Evolutionary conservation across 1,140 invertebrate species (phyloP).

Genomic region (Ptiloglossa arizonensis): DNA sequence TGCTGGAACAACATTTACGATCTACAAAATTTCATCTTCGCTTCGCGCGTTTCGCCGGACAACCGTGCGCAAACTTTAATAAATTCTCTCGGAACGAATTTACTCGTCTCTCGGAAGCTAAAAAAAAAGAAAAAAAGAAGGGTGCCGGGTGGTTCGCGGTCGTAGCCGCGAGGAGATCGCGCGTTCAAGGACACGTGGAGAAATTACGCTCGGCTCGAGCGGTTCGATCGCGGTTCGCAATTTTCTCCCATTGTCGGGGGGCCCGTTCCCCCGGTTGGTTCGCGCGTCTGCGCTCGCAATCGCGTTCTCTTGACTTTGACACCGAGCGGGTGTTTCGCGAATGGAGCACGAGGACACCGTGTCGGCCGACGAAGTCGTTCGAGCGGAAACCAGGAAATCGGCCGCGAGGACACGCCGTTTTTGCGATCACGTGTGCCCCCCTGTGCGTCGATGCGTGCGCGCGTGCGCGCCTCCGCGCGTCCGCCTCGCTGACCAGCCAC

Average conservation of each 20-base stretch:
- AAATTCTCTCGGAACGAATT: too few relatives aligned
- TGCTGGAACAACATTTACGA: too few relatives aligned
- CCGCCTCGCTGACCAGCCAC: not conserved
- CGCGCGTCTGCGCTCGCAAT: too few relatives aligned
- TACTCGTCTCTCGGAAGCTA: too few relatives aligned
- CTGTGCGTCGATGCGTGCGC: not conserved
- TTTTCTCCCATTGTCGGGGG: conserved; percentile 7
- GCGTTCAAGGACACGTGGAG: conserved; percentile 17
- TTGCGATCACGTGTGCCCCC: conserved; percentile 33
- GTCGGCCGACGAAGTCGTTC: conserved; percentile 61
- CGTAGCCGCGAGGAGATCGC: not conserved
- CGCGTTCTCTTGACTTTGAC: conserved; percentile 74
- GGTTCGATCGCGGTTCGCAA: not conserved
- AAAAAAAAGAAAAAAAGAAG: too few relatives aligned
- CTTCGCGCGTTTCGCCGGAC: too few relatives aligned
- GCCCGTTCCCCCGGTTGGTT: not conserved
- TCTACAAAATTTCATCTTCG: too few relatives aligned
- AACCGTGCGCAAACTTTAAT: too few relatives aligned
- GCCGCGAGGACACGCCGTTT: conserved; percentile 63
- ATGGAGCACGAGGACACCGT: conserved; percentile 70
- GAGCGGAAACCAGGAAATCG: conserved; percentile 78
- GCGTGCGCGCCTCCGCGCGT: too few relatives aligned
- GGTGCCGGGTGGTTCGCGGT: too few relatives aligned
- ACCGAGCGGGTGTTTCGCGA: conserved; percentile 54
- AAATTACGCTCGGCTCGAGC: conserved; percentile 11